phyloP scores from a whole-genome alignment of 1,140 invertebrate species.

The Zeugodacus cucurbitae region DNA sequence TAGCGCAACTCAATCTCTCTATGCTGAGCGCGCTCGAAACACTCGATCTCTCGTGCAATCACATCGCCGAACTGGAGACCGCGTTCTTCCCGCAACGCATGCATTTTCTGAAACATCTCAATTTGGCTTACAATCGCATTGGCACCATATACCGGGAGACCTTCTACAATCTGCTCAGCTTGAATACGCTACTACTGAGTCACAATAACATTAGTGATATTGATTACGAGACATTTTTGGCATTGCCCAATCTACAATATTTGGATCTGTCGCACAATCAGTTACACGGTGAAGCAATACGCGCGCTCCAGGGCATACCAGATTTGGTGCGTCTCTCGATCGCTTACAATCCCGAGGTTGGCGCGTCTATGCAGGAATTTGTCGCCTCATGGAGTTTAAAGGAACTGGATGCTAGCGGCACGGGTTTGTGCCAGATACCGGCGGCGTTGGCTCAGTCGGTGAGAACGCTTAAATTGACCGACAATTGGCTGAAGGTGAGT shows the following conservation, averaged over 20 bases:
- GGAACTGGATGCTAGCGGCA: conserved; percentile 75
- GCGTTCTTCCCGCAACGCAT: conserved; percentile 54
- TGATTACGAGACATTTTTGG: conserved; percentile 69
- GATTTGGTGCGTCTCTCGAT: conserved; percentile 82
- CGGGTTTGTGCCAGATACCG: conserved; percentile 82
- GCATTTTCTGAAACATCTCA: conserved; percentile 69
- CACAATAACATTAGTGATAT: conserved; percentile 70
- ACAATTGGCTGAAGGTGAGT: conserved; percentile 72
- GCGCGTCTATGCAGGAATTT: conserved; percentile 64
- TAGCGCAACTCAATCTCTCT: conserved; percentile 48
- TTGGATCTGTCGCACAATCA: conserved; percentile 85
- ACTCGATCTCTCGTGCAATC: conserved; percentile 69
- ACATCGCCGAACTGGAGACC: conserved; percentile 63
- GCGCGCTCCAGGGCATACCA: conserved; percentile 78
- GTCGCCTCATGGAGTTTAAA: conserved; percentile 68
- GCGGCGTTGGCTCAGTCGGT: conserved; percentile 86
- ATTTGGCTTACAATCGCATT: conserved; percentile 71
- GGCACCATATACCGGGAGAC: conserved; percentile 62
- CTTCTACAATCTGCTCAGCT: conserved; percentile 57
- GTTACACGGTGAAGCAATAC: conserved; percentile 75
- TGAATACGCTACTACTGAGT: conserved; percentile 70
- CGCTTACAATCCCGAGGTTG: conserved; percentile 76
- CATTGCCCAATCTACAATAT: conserved; percentile 79
- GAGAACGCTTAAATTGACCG: conserved; percentile 79
- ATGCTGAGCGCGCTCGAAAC: conserved; percentile 54